Conservation (phyloP, 2,797 vertebrate species). For the Monodelphis domestica region DNA sequence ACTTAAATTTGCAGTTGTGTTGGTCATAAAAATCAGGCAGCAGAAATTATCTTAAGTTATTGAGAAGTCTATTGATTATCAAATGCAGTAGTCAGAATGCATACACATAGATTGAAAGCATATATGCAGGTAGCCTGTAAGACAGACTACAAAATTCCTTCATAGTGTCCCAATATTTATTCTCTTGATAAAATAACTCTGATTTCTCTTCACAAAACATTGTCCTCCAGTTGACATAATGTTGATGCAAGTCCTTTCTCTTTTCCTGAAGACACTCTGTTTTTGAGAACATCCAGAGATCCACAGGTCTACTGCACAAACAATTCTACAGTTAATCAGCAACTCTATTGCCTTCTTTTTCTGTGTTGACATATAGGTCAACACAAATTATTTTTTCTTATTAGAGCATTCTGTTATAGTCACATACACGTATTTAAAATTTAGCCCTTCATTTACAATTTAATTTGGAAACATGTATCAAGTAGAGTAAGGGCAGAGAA, state of each 20-base stretch:
- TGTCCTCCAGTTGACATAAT: background rate
- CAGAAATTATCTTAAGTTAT: background rate
- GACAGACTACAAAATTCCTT: background rate
- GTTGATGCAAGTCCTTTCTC: background rate
- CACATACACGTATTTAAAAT: background rate
- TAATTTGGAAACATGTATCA: background rate
- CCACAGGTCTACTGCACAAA: background rate
- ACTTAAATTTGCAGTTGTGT: conserved; percentile 15
- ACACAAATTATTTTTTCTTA: background rate
- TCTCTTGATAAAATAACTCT: background rate
- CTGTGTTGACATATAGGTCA: background rate
- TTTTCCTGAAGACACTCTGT: background rate
- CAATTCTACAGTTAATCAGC: background rate
- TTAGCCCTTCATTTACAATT: background rate
- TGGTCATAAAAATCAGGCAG: background rate
- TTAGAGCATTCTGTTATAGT: background rate
- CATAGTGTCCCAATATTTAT: background rate
- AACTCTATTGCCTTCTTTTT: background rate
- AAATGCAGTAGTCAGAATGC: background rate
- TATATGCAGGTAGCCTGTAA: background rate
- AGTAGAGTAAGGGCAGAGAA: background rate
- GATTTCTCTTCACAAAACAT: background rate
- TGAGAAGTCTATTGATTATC: background rate
- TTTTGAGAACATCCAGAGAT: background rate
- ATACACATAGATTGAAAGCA: background rate